These are phyloP conservation scores for Eilema griseolum DNA, from an alignment of 2,888 invertebrate species.

Conservation along the genomic window DNA sequence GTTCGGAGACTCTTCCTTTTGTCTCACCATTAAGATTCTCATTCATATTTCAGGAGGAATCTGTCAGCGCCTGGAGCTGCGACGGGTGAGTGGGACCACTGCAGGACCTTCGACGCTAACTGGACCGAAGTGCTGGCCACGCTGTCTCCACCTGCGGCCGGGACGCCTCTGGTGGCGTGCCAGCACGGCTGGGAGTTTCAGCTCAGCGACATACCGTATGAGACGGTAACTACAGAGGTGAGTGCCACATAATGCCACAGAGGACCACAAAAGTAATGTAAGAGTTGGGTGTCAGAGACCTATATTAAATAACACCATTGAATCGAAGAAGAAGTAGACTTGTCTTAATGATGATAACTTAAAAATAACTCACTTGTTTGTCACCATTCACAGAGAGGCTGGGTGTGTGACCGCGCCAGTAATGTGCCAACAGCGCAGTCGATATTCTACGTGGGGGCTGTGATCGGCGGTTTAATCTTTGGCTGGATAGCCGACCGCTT, in stretches of 20 bases:
- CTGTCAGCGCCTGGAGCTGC: slow-evolving; percentile 65
- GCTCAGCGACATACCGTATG: slow-evolving; percentile 74
- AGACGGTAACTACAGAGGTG: slow-evolving; percentile 78
- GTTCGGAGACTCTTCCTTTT: no score
- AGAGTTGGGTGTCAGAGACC: no score
- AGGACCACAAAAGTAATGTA: no score
- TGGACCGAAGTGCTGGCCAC: slow-evolving; percentile 72
- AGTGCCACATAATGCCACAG: no score
- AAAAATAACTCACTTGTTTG: no score
- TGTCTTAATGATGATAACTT: no score
- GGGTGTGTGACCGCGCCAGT: slow-evolving; percentile 74
- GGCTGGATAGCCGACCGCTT: slow-evolving; percentile 77
- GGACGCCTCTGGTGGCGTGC: slow-evolving; percentile 64
- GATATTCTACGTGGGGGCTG: slow-evolving; percentile 73
- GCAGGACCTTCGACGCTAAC: slow-evolving; percentile 68
- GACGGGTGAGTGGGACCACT: slow-evolving; percentile 67
- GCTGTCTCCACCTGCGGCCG: slow-evolving; percentile 61
- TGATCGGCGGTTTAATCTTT: slow-evolving; percentile 72
- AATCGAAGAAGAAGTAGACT: no score
- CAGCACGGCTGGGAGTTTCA: slow-evolving; percentile 76
- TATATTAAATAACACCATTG: no score
- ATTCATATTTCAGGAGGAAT: slow-evolving; percentile 65
- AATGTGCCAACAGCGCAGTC: slow-evolving; percentile 72
- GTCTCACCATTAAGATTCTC: no score
- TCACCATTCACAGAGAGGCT: slow-evolving; percentile 72